A percentile compares a stretch with the other conserved stretches of the same genome.
Conservation (phyloP, 1,140 invertebrate genomes). For the Vanessa atalanta region DNA sequence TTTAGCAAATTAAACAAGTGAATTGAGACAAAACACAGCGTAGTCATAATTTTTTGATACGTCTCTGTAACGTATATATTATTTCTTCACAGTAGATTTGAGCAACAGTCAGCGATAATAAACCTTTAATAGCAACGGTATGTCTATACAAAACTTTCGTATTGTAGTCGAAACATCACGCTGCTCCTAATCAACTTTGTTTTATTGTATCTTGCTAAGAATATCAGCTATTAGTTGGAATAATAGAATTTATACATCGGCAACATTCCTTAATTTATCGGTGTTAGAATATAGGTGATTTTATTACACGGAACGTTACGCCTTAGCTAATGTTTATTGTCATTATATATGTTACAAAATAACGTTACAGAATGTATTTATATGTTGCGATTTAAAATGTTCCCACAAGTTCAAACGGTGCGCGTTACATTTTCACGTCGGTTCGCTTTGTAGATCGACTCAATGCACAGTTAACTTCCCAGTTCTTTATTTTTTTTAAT, state of each 20-base stretch:
- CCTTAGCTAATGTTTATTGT: slow-evolving; percentile 29
- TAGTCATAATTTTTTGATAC: not conserved
- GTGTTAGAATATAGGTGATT: slow-evolving; percentile 36
- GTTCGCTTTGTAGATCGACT: slow-evolving; percentile 29
- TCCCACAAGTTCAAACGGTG: slow-evolving; percentile 34
- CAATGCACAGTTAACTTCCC: slow-evolving; percentile 35
- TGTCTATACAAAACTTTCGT: slow-evolving; percentile 46
- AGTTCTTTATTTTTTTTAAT: slow-evolving; percentile 30
- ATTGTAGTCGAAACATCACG: slow-evolving; percentile 50
- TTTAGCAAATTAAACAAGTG: not conserved
- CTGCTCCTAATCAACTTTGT: slow-evolving; percentile 60
- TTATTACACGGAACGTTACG: slow-evolving; percentile 35
- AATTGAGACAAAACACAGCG: not conserved
- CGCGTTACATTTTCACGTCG: slow-evolving; percentile 33
- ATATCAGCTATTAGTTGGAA: slow-evolving; percentile 50
- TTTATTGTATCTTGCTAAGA: slow-evolving; percentile 56
- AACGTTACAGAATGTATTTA: slow-evolving; percentile 33
- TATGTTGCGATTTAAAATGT: slow-evolving; percentile 32
- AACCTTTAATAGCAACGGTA: slow-evolving; percentile 52
- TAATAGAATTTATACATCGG: slow-evolving; percentile 58
- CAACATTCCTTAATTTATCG: slow-evolving; percentile 40
- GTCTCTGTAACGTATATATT: not conserved
- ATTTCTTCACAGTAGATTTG: slow-evolving; percentile 4
- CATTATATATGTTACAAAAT: slow-evolving; percentile 31
- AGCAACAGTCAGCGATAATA: slow-evolving; percentile 51